Percentiles rank a stretch among this genome's conserved stretches.
These are phyloP conservation scores for Sclerurus mexicanus DNA, from an alignment of 2,113 vertebrate genomes.

Conservation along the genomic window DNA sequence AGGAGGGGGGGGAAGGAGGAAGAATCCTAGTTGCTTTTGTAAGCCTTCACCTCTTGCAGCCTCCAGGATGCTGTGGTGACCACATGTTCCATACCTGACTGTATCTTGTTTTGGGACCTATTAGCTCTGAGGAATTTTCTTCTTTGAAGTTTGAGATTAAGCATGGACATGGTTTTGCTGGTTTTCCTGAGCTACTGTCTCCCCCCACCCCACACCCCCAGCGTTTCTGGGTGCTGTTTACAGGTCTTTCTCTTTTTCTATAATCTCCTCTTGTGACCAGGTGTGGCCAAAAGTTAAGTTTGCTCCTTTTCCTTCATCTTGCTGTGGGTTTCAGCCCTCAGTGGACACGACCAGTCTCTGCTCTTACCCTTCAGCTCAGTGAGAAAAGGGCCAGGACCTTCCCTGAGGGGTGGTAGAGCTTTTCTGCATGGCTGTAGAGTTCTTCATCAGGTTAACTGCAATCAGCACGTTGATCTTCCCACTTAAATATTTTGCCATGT, in stretches of 20 bases:
- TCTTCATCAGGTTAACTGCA: neutral
- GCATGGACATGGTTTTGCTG: neutral
- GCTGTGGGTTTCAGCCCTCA: accelerated
- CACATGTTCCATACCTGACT: slow-evolving; percentile 55
- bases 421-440: neutral
- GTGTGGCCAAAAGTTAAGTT: neutral
- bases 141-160: slow-evolving; percentile 53
- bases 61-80: slow-evolving; percentile 31
- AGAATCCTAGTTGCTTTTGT: neutral
- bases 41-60: neutral
- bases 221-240: neutral
- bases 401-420: neutral
- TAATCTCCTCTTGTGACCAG: neutral
- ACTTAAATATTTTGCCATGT: neutral
- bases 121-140: slow-evolving; percentile 24
- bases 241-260: neutral
- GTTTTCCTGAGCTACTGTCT: neutral
- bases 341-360: neutral
- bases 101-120: slow-evolving; percentile 44
- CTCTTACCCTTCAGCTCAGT: neutral
- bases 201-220: neutral
- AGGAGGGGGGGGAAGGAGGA: neutral
- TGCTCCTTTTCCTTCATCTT: neutral
- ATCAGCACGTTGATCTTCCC: neutral
- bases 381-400: neutral